Evolutionary conservation across 1,140 invertebrate genomes (phyloP).

Genomic region (Pomacea maculata): DNA sequence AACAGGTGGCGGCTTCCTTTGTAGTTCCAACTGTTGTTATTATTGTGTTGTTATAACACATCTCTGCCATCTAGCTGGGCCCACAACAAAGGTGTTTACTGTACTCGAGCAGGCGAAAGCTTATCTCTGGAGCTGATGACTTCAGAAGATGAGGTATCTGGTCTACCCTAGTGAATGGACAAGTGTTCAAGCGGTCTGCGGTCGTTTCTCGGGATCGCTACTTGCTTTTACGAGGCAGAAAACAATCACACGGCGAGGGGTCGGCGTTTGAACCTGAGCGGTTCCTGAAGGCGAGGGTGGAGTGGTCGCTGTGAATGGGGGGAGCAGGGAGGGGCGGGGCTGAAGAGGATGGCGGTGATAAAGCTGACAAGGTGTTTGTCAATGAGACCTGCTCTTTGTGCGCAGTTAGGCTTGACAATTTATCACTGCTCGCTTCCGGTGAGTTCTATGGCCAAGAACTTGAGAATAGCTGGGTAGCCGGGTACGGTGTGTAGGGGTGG

Average conservation of each 20-base stretch:
- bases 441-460: conserved; percentile 23
- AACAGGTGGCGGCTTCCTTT: too few relatives aligned
- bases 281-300: neutral
- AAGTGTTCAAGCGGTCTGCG: too few relatives aligned
- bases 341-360: neutral
- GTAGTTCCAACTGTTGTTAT: too few relatives aligned
- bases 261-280: neutral
- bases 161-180: too few relatives aligned
- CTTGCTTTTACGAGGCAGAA: neutral
- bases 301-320: neutral
- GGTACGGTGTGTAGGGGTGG: neutral
- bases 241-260: neutral
- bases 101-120: too few relatives aligned
- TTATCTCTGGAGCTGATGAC: too few relatives aligned
- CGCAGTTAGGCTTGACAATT: neutral
- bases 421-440: neutral
- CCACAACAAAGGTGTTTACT: too few relatives aligned
- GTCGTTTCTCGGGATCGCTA: neutral
- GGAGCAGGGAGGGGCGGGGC: neutral
- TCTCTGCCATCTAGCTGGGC: too few relatives aligned
- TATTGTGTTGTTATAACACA: too few relatives aligned
- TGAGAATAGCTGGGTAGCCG: neutral
- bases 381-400: conserved; percentile 9
- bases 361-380: conserved; percentile 4
- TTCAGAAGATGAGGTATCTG: too few relatives aligned